Evolutionary conservation across 2,797 vertebrate species (phyloP).

Genomic region (Zenarchopterus dispar): DNA sequence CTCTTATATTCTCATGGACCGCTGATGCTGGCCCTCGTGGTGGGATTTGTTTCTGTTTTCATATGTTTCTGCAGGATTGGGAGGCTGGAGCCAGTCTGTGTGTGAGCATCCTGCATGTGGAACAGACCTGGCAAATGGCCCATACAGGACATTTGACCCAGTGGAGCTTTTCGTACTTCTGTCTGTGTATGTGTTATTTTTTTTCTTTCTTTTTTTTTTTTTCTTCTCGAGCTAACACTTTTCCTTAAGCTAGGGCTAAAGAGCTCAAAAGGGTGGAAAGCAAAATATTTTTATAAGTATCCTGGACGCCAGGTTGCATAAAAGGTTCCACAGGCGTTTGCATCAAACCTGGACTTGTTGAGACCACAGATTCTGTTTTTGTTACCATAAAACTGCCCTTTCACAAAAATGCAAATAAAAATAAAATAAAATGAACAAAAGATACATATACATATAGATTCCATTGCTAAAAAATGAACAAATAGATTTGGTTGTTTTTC

Average conservation of each 20-base stretch:
- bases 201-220: background rate
- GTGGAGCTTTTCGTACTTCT: constrained; percentile 78
- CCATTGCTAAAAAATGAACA: constrained; percentile 53
- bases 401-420: constrained; percentile 53
- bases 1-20: constrained; percentile 75
- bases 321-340: constrained; percentile 94
- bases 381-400: constrained; percentile 89
- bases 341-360: constrained; percentile 90
- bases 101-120: constrained; percentile 75
- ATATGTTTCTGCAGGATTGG: constrained; percentile 70
- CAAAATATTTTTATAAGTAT: constrained; percentile 98
- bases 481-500: too few relatives aligned
- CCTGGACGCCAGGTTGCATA: constrained; percentile 96
- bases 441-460: too few relatives aligned
- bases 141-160: constrained; percentile 84
- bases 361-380: constrained; percentile 94
- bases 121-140: constrained; percentile 80
- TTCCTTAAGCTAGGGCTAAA: constrained; percentile 88
- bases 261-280: constrained; percentile 92
- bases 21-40: constrained; percentile 64
- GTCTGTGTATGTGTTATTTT: constrained; percentile 69
- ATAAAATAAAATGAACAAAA: background rate
- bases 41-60: constrained; percentile 82
- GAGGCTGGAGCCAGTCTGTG: constrained; percentile 69
- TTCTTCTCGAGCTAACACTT: constrained; percentile 76